Percentiles rank a stretch among this genome's conserved stretches.
Conservation (phyloP, 1,140 invertebrate genomes). For the Agraylea sexmaculata region DNA sequence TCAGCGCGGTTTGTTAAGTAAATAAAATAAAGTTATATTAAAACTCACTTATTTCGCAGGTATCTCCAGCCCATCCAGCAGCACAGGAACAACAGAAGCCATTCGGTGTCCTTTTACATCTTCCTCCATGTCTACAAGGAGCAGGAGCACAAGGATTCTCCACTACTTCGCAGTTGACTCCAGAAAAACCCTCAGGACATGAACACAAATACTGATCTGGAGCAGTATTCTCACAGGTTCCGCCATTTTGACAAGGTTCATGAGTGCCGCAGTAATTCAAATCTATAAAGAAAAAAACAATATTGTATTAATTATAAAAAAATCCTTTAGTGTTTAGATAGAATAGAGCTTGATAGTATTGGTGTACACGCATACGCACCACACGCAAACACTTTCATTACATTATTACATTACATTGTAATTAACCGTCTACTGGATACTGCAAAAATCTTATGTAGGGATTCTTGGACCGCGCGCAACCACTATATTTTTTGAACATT, state of each 20-base stretch:
- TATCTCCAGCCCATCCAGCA: slow-evolving; percentile 71
- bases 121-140: slow-evolving; percentile 80
- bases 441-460: too few species aligned
- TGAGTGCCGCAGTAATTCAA: slow-evolving; percentile 96
- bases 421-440: too few species aligned
- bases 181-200: slow-evolving; percentile 84
- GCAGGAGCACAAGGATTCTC: slow-evolving; percentile 83
- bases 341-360: too few species aligned
- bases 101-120: slow-evolving; percentile 36
- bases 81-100: slow-evolving; percentile 70
- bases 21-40: too few species aligned
- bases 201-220: slow-evolving; percentile 85
- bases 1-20: too few species aligned
- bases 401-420: too few species aligned
- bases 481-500: too few species aligned
- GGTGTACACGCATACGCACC: too few species aligned
- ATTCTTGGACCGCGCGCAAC: too few species aligned
- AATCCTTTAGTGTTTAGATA: neutral
- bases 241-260: slow-evolving; percentile 89
- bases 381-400: too few species aligned
- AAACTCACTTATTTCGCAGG: slow-evolving; percentile 58
- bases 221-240: slow-evolving; percentile 89
- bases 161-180: slow-evolving; percentile 80
- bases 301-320: neutral
- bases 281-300: slow-evolving; percentile 47